These are phyloP conservation scores for Lamproptera curius DNA, from an alignment of 2,888 invertebrate species.

Conservation along the genomic window DNA sequence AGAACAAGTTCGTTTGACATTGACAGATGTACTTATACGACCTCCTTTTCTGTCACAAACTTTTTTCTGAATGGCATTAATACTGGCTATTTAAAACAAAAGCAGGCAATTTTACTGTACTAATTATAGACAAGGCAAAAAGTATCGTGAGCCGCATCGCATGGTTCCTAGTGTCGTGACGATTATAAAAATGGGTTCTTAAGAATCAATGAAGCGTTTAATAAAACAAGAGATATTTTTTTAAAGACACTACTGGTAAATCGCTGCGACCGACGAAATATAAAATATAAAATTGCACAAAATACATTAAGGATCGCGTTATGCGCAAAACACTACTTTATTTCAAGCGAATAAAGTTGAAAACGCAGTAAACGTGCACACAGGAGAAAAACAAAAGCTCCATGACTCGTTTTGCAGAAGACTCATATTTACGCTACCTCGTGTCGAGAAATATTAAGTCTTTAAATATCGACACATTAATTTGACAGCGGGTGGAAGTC, in stretches of 20 bases:
- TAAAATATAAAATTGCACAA: constrained; percentile 23
- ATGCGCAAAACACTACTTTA: constrained; percentile 1
- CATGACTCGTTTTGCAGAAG: constrained; percentile 7
- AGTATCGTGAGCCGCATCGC: constrained; percentile 17
- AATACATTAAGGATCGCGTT: constrained; percentile 10
- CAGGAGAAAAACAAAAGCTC: constrained; percentile 10
- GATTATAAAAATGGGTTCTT: constrained; percentile 27
- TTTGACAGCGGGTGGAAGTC: constrained; percentile 1
- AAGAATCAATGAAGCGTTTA: constrained; percentile 55
- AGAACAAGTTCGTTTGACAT: constrained; percentile 21
- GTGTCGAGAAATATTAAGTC: constrained; percentile 32
- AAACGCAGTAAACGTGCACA: neutral
- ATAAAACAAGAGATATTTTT: constrained; percentile 37
- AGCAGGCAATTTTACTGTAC: neutral
- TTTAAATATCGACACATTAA: constrained; percentile 6
- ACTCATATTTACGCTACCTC: constrained; percentile 28
- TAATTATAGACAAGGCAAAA: constrained; percentile 9
- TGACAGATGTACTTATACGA: constrained; percentile 26
- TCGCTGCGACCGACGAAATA: constrained; percentile 16
- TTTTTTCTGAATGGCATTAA: neutral
- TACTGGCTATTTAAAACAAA: neutral
- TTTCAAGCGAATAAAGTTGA: constrained; percentile 4
- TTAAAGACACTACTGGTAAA: constrained; percentile 23
- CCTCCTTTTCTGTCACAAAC: constrained; percentile 16
- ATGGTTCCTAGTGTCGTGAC: constrained; percentile 20